Conservation (phyloP, 2,797 vertebrate species). For the Crenuchus spilurus region DNA sequence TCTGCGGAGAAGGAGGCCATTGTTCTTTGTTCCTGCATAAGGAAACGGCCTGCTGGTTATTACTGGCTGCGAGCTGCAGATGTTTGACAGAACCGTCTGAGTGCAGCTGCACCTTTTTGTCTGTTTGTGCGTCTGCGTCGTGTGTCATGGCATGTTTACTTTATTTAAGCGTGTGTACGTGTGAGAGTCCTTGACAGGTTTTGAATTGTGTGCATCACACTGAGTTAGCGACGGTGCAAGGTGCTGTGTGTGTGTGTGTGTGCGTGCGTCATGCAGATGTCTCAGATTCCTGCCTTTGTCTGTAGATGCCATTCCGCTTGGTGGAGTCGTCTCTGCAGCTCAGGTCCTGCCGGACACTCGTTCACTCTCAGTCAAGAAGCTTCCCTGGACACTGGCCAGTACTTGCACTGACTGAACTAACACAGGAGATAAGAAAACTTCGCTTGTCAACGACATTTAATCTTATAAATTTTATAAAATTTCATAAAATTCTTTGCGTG, state of each 20-base stretch:
- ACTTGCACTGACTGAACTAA: not conserved
- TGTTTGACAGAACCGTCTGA: conserved; percentile 53
- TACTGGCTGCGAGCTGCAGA: conserved; percentile 61
- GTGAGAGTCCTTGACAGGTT: conserved; percentile 17
- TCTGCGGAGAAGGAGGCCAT: conserved; percentile 68
- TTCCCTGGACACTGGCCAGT: conserved; percentile 11
- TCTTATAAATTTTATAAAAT: no score
- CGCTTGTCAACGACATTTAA: no score
- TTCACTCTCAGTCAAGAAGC: conserved; percentile 4
- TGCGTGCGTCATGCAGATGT: conserved; percentile 61
- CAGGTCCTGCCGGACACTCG: conserved; percentile 17
- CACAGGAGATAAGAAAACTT: no score
- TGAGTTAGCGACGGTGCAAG: not conserved
- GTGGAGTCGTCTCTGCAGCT: conserved; percentile 59
- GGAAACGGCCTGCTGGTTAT: conserved; percentile 66
- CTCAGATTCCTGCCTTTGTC: conserved; percentile 78
- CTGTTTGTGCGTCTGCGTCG: conserved; percentile 13
- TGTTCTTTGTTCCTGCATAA: conserved; percentile 75
- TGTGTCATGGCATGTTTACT: conserved; percentile 43
- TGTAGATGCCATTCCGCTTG: conserved; percentile 82
- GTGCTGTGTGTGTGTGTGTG: conserved; percentile 26
- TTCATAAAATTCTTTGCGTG: no score
- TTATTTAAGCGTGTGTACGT: conserved; percentile 28
- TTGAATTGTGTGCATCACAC: conserved; percentile 19
- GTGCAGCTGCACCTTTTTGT: conserved; percentile 53